phyloP scores from a whole-genome alignment of 2,888 invertebrate genomes.

The Chrysotoxum bicinctum region DNA sequence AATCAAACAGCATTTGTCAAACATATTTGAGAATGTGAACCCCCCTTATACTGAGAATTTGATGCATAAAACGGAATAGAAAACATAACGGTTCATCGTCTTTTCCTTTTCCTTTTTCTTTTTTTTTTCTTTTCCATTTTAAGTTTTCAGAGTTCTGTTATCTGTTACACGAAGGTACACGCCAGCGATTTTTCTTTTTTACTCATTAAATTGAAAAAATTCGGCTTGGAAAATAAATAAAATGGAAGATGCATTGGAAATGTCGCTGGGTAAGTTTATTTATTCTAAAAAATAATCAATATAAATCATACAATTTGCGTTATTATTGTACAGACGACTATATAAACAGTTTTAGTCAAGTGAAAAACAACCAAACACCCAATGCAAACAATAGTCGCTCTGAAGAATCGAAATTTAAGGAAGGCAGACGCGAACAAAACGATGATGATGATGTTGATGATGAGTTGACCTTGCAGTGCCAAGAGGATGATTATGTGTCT shows the following conservation, averaged over 20 bases:
- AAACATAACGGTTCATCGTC: slow-evolving; percentile 9
- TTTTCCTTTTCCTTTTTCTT: neutral
- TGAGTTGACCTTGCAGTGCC: slow-evolving; percentile 20
- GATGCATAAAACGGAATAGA: neutral
- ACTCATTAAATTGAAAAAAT: neutral
- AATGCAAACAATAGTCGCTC: neutral
- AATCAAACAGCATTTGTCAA: too few relatives aligned
- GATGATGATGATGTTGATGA: slow-evolving; percentile 38
- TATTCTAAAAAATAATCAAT: neutral
- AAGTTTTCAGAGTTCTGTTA: neutral
- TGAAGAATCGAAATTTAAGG: slow-evolving; percentile 60
- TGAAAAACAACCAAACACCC: neutral
- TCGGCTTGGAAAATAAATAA: neutral
- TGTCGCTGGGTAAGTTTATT: slow-evolving; percentile 59
- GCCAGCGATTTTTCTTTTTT: neutral
- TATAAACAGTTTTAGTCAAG: slow-evolving; percentile 47
- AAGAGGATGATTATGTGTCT: slow-evolving; percentile 50
- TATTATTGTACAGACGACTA: slow-evolving; percentile 45
- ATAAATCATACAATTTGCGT: neutral
- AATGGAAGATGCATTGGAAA: slow-evolving; percentile 54
- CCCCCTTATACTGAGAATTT: slow-evolving; percentile 8
- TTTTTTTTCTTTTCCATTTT: neutral
- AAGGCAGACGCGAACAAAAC: slow-evolving; percentile 46
- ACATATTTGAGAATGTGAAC: too few relatives aligned
- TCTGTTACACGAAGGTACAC: too few relatives aligned